Percentiles rank a stretch among this genome's conserved stretches.
Evolutionary conservation across 2,113 vertebrate species (phyloP).

Genomic region (Clarias macrocephalus): DNA sequence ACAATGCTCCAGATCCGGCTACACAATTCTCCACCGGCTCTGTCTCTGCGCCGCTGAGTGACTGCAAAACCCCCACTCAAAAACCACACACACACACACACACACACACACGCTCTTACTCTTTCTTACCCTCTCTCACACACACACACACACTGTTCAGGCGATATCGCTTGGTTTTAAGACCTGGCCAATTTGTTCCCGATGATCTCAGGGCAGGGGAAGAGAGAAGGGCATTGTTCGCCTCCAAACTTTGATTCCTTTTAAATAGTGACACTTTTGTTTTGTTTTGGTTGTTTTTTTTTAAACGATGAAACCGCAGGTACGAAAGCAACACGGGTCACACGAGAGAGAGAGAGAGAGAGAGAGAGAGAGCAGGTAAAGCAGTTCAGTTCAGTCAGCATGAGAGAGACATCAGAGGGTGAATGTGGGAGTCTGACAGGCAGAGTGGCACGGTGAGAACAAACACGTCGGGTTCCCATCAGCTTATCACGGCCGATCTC

Average conservation of each 20-base stretch:
- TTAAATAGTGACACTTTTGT: background rate
- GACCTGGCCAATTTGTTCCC: conserved; percentile 29
- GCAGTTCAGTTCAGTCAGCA: conserved; percentile 8
- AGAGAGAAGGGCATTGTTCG: background rate
- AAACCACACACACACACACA: conserved; percentile 13
- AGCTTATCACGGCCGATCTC: background rate
- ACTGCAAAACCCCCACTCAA: conserved; percentile 22
- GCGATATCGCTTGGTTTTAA: conserved; percentile 10
- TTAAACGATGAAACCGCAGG: background rate
- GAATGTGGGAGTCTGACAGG: conserved; percentile 30
- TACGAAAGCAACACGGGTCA: background rate
- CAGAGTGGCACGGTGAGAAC: background rate
- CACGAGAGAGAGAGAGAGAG: background rate
- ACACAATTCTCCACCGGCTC: conserved; percentile 30
- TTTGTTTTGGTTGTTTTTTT: no score
- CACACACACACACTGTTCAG: background rate
- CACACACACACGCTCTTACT: background rate
- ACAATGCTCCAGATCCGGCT: conserved; percentile 39
- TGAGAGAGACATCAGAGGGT: background rate
- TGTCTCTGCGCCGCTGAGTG: conserved; percentile 17
- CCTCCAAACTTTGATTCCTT: background rate
- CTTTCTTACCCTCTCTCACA: background rate
- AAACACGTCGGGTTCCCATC: conserved; percentile 32
- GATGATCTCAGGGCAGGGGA: background rate
- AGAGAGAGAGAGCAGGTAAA: background rate